phyloP scores from a whole-genome alignment of 2,113 vertebrate species.

The Symphodus melops region DNA sequence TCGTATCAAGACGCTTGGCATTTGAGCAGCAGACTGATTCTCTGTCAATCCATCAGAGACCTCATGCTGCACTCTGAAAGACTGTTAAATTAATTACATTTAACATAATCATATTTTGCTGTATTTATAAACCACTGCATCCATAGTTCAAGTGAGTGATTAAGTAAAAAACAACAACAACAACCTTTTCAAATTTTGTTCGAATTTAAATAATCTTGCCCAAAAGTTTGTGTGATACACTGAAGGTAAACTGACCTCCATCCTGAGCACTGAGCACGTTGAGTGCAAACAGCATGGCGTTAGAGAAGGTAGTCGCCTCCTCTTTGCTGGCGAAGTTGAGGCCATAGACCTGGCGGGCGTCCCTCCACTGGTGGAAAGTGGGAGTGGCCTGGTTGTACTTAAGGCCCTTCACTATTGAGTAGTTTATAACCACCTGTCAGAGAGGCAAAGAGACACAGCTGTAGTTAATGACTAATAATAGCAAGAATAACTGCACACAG shows the following conservation, averaged over 20 bases:
- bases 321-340: slow-evolving; percentile 86
- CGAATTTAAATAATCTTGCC: not conserved
- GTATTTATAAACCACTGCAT: slow-evolving; percentile 1
- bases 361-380: slow-evolving; percentile 85
- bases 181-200: not conserved
- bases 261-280: slow-evolving; percentile 83
- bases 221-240: not conserved
- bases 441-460: not conserved
- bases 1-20: not conserved
- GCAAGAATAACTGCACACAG: not conserved
- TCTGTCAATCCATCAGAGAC: not conserved
- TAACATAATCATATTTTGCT: slow-evolving; percentile 10
- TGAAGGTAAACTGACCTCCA: slow-evolving; percentile 71
- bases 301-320: slow-evolving; percentile 85
- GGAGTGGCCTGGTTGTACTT: slow-evolving; percentile 86
- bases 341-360: slow-evolving; percentile 84
- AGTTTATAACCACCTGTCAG: slow-evolving; percentile 83
- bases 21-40: not conserved
- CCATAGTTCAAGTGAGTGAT: not conserved
- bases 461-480: too few relatives aligned
- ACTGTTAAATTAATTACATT: slow-evolving; percentile 21
- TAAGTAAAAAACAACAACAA: too few relatives aligned
- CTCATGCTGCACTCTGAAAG: slow-evolving; percentile 28
- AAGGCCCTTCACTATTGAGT: slow-evolving; percentile 85
- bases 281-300: slow-evolving; percentile 85